Evolutionary conservation across 1,140 invertebrate genomes (phyloP), one percentile per base, ranked within the genome.

Genomic region (Drosophila pseudoananassae): DNA sequence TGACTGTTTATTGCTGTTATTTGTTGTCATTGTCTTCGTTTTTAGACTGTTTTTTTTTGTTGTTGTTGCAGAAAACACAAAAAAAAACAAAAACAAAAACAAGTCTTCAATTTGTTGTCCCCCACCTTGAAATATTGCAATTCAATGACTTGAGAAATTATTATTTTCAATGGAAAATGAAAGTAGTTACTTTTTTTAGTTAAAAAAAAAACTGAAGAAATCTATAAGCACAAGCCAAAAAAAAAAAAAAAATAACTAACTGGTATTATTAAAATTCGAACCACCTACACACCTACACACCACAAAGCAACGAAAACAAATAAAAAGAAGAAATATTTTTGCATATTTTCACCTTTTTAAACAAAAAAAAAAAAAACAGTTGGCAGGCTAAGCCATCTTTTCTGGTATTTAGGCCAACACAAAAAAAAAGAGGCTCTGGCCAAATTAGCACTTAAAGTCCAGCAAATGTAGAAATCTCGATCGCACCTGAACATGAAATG

Each of bases 291-390:
- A 38, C 14, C 4, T 17, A 14, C 46, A 40, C n/a, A 7, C 33
- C 59, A 53, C 29, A 29, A 29, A 8, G 17, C 31, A 20, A 29
- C n/a, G 8, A 66, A 59, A 43, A 17, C 17, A 38, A 17, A 23
- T 12, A 46, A 8, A 33, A 33, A 29, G 36, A 29, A 27, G 25
- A 27, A 27, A 27, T 27, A 33, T 31, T 50, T 80, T 52, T 76
- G 78, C 77, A 80, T 80, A 80, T 76, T 81, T 81, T 81, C 78
- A 81, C 77, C 60, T 72, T 59, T 54, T 12, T 36, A 47, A 69
- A 25, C 15, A 12, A 23, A 7, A 43, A 47, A 69, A 25, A 20
- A 12, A 23, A 7, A 50, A 14, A 10, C 50, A 14, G 33, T 59
- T 59, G 57, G 14, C 27, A 31, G 14, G 14, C 27, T 14, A 14